Evolutionary conservation across 2,888 invertebrate genomes (phyloP), one percentile per base, ranked within the genome.

Genomic region (Pardosa pseudoannulata): DNA sequence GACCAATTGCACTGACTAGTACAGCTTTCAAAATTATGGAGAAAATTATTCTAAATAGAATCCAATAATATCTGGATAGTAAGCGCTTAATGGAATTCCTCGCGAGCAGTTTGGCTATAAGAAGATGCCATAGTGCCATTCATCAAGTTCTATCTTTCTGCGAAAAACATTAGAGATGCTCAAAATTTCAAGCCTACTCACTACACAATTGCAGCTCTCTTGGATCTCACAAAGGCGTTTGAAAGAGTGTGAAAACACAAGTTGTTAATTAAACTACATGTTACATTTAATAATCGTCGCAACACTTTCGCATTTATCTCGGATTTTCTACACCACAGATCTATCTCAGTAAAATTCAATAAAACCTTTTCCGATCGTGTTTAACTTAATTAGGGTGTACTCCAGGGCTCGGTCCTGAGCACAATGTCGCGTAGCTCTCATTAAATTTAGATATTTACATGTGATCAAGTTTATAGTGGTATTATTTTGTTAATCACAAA

Each of bases 21-120:
- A 67, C 41, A 6, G 1, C 46, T 0, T 27, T 65, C 27, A 65
- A 76, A 76, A 67, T 76, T n/a, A 29, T 39, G 5, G 23, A 64
- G 74, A 76, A 76, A 76, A 76, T 50, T 32, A 28, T 78, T 27
- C 68, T 78, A 27, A 32, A 29, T 1, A 19, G 68, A 50, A 6
- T 68, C 13, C 50, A 50, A 11, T 67, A 28, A n/a, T 76, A 27
- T 28, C 76, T 64, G 1, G 64, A 73, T 19, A 73, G 46, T 1
- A 73, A 56, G 13, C 29, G 19, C 19, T 19, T 73, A 16, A 3
- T 5, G 23, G 23, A 16, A 23, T 23, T n/a, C n/a, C n/a, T n/a
- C n/a, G 56, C 19, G 56, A 56, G 23, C 56, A 56, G 27, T 56
- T 56, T n/a, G 56, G 56, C 23, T 56, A 23, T 6, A n/a, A 6